Evolutionary conservation across 1,140 invertebrate genomes (phyloP), one percentile per base, ranked within the genome.

Genomic region (Antheraea mylitta): DNA sequence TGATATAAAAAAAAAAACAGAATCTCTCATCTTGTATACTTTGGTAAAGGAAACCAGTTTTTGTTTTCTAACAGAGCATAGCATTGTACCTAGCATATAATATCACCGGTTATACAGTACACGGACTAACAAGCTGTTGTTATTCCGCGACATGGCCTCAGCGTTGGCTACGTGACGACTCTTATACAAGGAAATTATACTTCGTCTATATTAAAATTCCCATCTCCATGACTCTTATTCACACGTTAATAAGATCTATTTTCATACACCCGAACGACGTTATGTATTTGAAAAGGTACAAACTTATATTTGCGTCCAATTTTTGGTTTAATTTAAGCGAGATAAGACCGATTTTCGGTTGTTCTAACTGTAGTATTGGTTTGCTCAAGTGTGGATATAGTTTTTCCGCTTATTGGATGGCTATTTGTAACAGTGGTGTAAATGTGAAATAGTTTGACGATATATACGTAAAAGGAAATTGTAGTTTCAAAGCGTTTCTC

Each of bases 111-210:
- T 53, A 53, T 53, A 53, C 45, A 53, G 60, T 53, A 64, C 53
- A 70, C 68, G 61, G 67, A 68, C 68, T 73, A 68, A 70, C 72
- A 73, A 68, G 69, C 68, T 60, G 62, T 68, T 73, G 68, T 73
- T 73, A 73, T 73, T 68, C 72, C 60, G 10, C 38, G 66, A 73
- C 72, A 73, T 69, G 72, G 66, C 64, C 66, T 30, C 68, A 62
- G 65, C 69, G 66, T 67, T 58, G 30, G 58, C 68, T 61, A 73
- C 72, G 72, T 73, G 72, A 73, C 69, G 66, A 67, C 68, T 73
- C 68, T 37, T 73, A 73, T 53, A 68, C 69, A 70, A 73, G 66
- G 53, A 68, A 73, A 73, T 73, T 73, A 73, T 63, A 58, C 61
- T 10, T 7, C 9, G 11, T 48, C 72, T 19, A 70, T 58, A 18